Conservation (phyloP, 2,888 invertebrate genomes). For the Lysandra coridon region DNA sequence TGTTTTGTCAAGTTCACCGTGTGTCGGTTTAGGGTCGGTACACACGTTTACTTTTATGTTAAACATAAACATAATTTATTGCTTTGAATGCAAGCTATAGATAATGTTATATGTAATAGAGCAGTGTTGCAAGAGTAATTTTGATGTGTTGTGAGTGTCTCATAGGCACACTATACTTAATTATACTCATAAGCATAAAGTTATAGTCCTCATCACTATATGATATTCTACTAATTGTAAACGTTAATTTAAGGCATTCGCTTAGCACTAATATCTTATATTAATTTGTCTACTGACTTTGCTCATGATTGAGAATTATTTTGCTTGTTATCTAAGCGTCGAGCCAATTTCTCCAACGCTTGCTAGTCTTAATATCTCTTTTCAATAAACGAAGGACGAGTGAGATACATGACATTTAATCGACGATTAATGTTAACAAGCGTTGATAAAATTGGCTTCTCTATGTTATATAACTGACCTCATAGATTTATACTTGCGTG, state of each 20-base stretch:
- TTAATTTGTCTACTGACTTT: neutral
- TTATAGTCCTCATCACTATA: slow-evolving; percentile 2
- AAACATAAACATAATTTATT: neutral
- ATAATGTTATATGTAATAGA: neutral
- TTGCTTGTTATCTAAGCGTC: neutral
- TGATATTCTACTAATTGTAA: slow-evolving; percentile 8
- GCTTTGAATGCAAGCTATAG: neutral
- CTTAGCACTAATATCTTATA: slow-evolving; percentile 1
- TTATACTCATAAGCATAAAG: slow-evolving; percentile 17
- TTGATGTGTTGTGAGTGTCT: slow-evolving; percentile 21
- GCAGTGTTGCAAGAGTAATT: neutral
- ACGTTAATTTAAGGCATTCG: neutral
- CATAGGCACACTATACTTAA: slow-evolving; percentile 17
- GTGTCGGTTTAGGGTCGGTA: neutral
- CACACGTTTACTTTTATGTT: neutral
- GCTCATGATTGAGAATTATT: slow-evolving; percentile 12
- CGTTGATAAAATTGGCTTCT: neutral
- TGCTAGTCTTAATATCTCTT: neutral
- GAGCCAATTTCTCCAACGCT: neutral
- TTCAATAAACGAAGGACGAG: too few relatives aligned
- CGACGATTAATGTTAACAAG: neutral
- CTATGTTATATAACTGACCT: neutral
- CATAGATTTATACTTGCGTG: neutral
- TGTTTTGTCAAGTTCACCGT: neutral
- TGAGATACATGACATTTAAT: too few relatives aligned